Conservation (phyloP, 1,140 invertebrate species). For the Drosophila lacertosa region DNA sequence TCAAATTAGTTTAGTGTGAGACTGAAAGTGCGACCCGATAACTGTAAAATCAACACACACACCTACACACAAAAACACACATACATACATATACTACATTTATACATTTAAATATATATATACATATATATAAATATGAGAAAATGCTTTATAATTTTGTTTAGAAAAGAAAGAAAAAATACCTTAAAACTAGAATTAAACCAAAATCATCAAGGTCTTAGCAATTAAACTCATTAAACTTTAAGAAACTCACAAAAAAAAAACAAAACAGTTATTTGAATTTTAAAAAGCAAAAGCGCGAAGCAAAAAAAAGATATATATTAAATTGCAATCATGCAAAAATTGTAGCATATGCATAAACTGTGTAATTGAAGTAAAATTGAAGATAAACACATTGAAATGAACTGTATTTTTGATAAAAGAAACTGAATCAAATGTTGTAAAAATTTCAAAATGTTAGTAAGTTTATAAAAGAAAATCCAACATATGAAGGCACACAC, state of each 20-base stretch:
- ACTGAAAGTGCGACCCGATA: constrained; percentile 69
- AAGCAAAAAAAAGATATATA: constrained; percentile 37
- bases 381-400: constrained; percentile 60
- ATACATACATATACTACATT: constrained; percentile 16
- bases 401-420: constrained; percentile 74
- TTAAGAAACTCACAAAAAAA: constrained; percentile 34
- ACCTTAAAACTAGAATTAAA: constrained; percentile 73
- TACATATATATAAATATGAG: constrained; percentile 39
- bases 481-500: constrained; percentile 35
- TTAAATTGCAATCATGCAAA: constrained; percentile 26
- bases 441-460: constrained; percentile 48
- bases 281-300: constrained; percentile 47
- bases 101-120: background rate
- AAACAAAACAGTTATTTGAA: constrained; percentile 56
- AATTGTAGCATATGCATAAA: constrained; percentile 56
- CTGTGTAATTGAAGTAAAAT: constrained; percentile 33
- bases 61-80: constrained; percentile 29
- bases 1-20: constrained; percentile 64
- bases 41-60: constrained; percentile 45
- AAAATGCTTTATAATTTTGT: constrained; percentile 73
- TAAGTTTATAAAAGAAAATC: constrained; percentile 33
- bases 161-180: constrained; percentile 48
- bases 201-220: constrained; percentile 76
- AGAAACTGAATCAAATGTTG: constrained; percentile 28
- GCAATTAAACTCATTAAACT: constrained; percentile 63